phyloP scores from a whole-genome alignment of 2,888 invertebrate genomes.

The Machimus atricapillus region DNA sequence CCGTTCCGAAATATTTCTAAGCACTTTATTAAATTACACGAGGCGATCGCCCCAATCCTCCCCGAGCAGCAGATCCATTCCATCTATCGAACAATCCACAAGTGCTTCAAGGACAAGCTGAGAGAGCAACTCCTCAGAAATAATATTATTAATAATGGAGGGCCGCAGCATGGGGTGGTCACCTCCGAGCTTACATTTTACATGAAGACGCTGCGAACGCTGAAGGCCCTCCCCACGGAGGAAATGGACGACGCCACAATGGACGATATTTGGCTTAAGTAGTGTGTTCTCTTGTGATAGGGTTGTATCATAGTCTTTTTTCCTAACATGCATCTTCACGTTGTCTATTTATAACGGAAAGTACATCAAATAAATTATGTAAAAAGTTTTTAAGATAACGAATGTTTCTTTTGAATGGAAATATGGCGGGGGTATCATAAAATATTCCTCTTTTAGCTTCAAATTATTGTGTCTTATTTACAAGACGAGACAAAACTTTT shows the following conservation, averaged over 20 bases:
- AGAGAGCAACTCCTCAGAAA: slow-evolving; percentile 83
- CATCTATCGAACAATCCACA: slow-evolving; percentile 80
- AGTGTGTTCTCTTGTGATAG: slow-evolving; percentile 35
- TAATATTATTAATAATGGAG: slow-evolving; percentile 94
- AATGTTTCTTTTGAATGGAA: background rate
- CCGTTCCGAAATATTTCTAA: slow-evolving; percentile 85
- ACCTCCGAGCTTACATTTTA: slow-evolving; percentile 92
- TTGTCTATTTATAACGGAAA: slow-evolving; percentile 33
- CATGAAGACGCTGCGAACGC: slow-evolving; percentile 81
- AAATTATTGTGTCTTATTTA: too few relatives aligned
- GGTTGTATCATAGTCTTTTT: slow-evolving; percentile 32
- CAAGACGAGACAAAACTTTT: too few relatives aligned
- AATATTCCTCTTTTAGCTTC: too few relatives aligned
- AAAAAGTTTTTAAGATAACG: slow-evolving; percentile 30
- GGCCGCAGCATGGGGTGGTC: slow-evolving; percentile 95
- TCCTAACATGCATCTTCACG: slow-evolving; percentile 22
- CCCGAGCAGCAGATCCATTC: slow-evolving; percentile 79
- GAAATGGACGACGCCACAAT: slow-evolving; percentile 76
- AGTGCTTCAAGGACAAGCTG: slow-evolving; percentile 85
- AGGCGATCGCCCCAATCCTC: slow-evolving; percentile 85
- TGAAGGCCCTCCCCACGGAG: slow-evolving; percentile 77
- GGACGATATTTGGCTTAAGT: slow-evolving; percentile 81
- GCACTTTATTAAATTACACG: slow-evolving; percentile 89
- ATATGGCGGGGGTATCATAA: too few relatives aligned
- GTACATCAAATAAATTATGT: slow-evolving; percentile 33